Evolutionary conservation across 2,797 vertebrate genomes (phyloP), one percentile per base, ranked within the genome.

Genomic region (Hypotaenidia philippensis): DNA sequence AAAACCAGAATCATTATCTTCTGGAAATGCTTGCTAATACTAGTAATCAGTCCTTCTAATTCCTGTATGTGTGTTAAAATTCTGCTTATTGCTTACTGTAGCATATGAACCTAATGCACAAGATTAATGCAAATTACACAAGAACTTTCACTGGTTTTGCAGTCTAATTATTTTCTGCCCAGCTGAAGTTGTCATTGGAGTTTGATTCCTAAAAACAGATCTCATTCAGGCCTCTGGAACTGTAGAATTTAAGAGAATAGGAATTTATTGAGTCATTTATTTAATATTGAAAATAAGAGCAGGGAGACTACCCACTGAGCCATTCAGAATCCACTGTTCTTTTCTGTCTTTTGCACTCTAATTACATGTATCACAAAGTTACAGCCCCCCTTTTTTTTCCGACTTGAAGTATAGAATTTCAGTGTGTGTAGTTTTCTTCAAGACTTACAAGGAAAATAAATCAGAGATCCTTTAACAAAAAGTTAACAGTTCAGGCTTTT

Each of bases 181-280:
- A 82, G 38, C 36, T 76, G 55, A 79, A 87, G 50, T 81, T 94
- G 18, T 70, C 31, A 45, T 86, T 89, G 14, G 25, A 50, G 45
- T 22, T 45, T 89, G 50, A 85, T 93, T 63, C 21, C 78, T 87
- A 71, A 85, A 83, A 85, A 63, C 65, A 44, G 23, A 6, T 75
- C 16, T 77, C 49, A 75, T 32, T 74, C 44, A 78, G 69, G 17
- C 50, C 41, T 75, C 8, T 61, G 59, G 13, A 83, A 75, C 68
- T 71, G 61, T 36, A 65, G 61, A 92, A 87, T 89, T 90, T 78
- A 89, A 89, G 56, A 80, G 25, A 94, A 78, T 27, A 92, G 45
- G 45, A 89, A 83, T 83, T 93, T 94, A 82, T 65, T 81, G 86
- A 90, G 61, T 91, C 57, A 81, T 85, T 63, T 81, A 81, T 87